phyloP scores from a whole-genome alignment of 2,888 invertebrate species.

The Choristoneura rosaceana region DNA sequence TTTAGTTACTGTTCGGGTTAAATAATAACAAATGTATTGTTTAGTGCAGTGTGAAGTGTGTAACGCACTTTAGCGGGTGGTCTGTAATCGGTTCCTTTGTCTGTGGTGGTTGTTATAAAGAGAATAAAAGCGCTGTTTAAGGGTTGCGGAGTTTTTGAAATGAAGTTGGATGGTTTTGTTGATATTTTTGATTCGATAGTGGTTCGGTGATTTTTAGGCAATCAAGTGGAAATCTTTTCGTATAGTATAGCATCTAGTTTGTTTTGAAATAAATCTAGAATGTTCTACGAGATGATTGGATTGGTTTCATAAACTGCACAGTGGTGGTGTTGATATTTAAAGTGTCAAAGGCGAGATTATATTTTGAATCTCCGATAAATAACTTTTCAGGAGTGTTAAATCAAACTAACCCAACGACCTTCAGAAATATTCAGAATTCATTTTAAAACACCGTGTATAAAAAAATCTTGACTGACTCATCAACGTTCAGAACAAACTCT shows the following conservation, averaged over 20 bases:
- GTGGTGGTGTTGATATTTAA: no score
- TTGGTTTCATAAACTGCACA: no score
- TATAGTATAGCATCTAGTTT: no score
- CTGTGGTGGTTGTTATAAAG: slow-evolving; percentile 21
- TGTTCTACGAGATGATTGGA: no score
- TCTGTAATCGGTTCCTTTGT: slow-evolving; percentile 67
- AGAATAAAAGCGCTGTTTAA: slow-evolving; percentile 31
- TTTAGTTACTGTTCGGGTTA: slow-evolving; percentile 64
- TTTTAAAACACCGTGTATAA: no score
- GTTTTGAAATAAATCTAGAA: no score
- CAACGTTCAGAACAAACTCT: no score
- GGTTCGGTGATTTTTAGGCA: background rate
- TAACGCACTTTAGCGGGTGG: slow-evolving; percentile 64
- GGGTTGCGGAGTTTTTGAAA: slow-evolving; percentile 23
- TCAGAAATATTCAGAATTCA: no score
- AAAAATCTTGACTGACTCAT: background rate
- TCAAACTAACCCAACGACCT: no score
- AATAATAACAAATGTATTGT: slow-evolving; percentile 79
- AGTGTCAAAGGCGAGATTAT: no score
- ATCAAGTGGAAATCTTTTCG: background rate
- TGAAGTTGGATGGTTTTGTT: slow-evolving; percentile 21
- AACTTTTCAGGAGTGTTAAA: no score
- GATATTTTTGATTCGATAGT: background rate
- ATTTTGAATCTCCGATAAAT: no score
- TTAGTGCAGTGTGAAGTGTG: slow-evolving; percentile 59